These are phyloP conservation scores for Petrocephalus microphthalmus DNA, from an alignment of 2,113 vertebrate genomes.

Conservation along the genomic window DNA sequence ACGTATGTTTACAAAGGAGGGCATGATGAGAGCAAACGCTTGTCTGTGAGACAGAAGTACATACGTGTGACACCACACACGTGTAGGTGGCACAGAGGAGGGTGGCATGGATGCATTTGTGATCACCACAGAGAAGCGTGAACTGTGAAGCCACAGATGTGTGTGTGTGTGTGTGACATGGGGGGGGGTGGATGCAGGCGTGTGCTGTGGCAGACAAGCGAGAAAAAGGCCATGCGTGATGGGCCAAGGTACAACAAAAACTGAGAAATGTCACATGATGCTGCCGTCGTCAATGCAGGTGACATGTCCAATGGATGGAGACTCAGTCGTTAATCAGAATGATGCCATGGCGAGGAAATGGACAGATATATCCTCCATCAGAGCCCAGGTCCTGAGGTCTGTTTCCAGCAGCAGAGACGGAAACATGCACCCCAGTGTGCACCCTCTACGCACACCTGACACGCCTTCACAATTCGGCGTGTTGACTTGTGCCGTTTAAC, in stretches of 20 bases:
- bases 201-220: neutral
- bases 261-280: neutral
- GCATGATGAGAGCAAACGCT: conserved; percentile 28
- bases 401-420: neutral
- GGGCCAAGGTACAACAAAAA: neutral
- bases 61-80: conserved; percentile 2
- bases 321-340: neutral
- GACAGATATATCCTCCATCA: conserved; percentile 9
- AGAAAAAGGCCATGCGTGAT: neutral
- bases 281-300: neutral
- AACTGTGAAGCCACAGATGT: neutral
- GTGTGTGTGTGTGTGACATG: neutral
- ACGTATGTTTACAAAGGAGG: neutral
- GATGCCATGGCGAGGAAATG: neutral
- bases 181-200: neutral
- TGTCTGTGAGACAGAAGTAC: conserved; percentile 21
- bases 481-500: neutral
- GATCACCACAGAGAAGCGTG: neutral
- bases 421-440: neutral
- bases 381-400: neutral
- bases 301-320: neutral
- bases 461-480: neutral
- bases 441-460: neutral
- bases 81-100: neutral
- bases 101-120: neutral